These are phyloP conservation scores for Gnathonemus echidnorhynchus DNA, from an alignment of 2,113 vertebrate genomes.

Conservation along the genomic window DNA sequence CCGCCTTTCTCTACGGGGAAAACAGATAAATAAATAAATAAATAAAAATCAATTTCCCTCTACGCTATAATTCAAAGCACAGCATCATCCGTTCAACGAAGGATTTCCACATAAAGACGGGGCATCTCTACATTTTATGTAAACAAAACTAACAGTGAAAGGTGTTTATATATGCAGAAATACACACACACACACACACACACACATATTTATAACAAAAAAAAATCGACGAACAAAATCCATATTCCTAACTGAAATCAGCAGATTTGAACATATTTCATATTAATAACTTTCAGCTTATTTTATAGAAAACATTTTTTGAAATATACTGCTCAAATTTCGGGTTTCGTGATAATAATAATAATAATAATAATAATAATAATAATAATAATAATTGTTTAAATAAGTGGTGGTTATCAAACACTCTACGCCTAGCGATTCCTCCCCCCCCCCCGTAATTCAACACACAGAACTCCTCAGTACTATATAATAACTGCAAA, in stretches of 20 bases:
- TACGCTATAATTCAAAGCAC: conserved; percentile 56
- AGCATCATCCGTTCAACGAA: conserved; percentile 53
- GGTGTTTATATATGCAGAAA: background rate
- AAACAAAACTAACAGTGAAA: conserved; percentile 22
- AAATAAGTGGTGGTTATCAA: background rate
- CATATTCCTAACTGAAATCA: background rate
- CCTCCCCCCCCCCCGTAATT: background rate
- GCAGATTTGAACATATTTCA: background rate
- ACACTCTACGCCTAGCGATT: background rate
- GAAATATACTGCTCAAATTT: background rate
- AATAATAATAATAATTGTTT: background rate
- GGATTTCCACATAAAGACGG: conserved; percentile 57
- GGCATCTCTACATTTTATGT: conserved; percentile 51
- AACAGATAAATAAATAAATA: conserved; percentile 41
- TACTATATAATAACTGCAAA: background rate
- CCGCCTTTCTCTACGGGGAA: conserved; percentile 80
- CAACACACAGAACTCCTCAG: background rate
- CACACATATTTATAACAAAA: background rate
- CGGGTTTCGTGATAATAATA: background rate
- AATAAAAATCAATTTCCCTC: conserved; percentile 88
- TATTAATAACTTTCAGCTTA: background rate
- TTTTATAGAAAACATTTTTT: background rate
- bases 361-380: background rate
- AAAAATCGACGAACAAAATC: background rate
- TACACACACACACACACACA: background rate